Conservation (phyloP, 1,140 invertebrate genomes). For the Myzus persicae region DNA sequence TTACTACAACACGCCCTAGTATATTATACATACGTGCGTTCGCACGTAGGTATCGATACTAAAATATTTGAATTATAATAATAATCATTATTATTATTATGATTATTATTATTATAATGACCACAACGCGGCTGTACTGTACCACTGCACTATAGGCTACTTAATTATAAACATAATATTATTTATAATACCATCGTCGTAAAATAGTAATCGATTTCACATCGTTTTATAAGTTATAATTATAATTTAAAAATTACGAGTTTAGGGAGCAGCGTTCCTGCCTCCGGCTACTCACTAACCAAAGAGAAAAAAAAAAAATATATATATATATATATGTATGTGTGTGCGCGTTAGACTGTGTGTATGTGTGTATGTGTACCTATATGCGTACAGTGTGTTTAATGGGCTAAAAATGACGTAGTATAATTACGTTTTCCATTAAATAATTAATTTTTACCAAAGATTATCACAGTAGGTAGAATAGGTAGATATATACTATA, state of each 20-base stretch:
- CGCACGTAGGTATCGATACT: constrained; percentile 17
- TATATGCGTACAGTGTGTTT: not conserved
- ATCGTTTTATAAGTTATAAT: constrained; percentile 47
- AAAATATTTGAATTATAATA: constrained; percentile 35
- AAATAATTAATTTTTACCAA: constrained; percentile 48
- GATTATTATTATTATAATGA: constrained; percentile 43
- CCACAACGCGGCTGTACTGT: not conserved
- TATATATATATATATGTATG: not conserved
- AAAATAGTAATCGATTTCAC: constrained; percentile 55
- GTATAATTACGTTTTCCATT: constrained; percentile 29
- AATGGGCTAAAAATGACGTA: constrained; percentile 22
- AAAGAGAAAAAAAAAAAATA: too few relatives aligned
- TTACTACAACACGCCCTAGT: constrained; percentile 34
- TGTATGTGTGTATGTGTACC: not conserved
- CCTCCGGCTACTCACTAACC: constrained; percentile 43
- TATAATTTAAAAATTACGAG: constrained; percentile 56
- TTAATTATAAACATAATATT: constrained; percentile 49
- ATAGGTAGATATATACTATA: not conserved
- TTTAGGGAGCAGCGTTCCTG: constrained; percentile 25
- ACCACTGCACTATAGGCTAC: constrained; percentile 32
- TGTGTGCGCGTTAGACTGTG: not conserved
- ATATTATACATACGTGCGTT: constrained; percentile 43
- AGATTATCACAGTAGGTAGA: constrained; percentile 18
- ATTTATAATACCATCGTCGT: constrained; percentile 47
- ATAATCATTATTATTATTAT: constrained; percentile 8